phyloP scores from a whole-genome alignment of 2,888 invertebrate genomes.

The Netelia inedita region DNA sequence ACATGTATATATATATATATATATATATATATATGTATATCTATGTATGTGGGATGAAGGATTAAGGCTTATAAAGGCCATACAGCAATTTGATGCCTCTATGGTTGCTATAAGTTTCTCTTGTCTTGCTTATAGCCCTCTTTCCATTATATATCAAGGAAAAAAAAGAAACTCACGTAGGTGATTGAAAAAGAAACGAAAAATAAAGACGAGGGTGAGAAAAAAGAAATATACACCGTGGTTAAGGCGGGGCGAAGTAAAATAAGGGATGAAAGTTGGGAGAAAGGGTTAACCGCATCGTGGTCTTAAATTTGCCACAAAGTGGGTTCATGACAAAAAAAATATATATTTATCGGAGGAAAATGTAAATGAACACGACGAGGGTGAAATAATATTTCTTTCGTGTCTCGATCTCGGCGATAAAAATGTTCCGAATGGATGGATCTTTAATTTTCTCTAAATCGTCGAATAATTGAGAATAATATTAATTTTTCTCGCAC shows the following conservation, averaged over 20 bases:
- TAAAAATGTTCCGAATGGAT: too few relatives aligned
- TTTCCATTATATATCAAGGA: too few relatives aligned
- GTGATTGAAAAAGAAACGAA: background rate
- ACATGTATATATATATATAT: background rate
- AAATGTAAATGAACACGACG: too few relatives aligned
- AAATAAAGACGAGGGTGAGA: background rate
- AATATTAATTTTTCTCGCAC: too few relatives aligned
- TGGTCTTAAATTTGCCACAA: conserved; percentile 45
- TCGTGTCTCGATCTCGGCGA: too few relatives aligned
- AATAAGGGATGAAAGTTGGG: background rate
- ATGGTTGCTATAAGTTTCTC: too few relatives aligned
- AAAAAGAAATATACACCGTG: background rate
- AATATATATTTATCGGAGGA: background rate
- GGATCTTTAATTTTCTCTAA: too few relatives aligned
- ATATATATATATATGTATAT: conserved; percentile 2
- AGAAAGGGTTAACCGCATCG: conserved; percentile 15
- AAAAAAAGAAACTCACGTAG: too few relatives aligned
- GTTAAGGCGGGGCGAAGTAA: background rate
- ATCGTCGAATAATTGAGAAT: too few relatives aligned
- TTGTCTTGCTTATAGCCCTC: too few relatives aligned
- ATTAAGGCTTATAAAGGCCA: conserved; percentile 23
- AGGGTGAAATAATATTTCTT: too few relatives aligned
- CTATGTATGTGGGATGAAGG: background rate
- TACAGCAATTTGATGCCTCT: too few relatives aligned
- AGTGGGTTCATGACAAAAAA: conserved; percentile 22